Evolutionary conservation across 2,797 vertebrate species (phyloP).

Genomic region (Garrulus glandarius): DNA sequence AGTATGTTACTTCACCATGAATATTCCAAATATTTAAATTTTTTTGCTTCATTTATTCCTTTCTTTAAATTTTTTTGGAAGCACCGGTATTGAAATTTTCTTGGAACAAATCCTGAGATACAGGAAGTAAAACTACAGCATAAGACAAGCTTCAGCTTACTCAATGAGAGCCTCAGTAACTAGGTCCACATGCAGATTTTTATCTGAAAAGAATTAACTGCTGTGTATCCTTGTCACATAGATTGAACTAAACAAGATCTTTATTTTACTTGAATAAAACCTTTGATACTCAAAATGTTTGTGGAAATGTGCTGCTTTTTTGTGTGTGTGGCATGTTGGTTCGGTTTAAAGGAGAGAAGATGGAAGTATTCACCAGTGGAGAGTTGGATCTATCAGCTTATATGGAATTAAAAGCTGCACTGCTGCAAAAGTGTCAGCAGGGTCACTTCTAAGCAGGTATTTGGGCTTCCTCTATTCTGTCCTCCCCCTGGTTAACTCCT

Average conservation of each 20-base stretch:
- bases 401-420: not conserved
- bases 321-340: not conserved
- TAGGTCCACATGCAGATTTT: not conserved
- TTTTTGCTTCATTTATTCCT: not conserved
- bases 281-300: not conserved
- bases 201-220: not conserved
- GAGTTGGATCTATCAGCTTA: not conserved
- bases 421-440: not conserved
- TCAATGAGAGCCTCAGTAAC: not conserved
- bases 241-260: not conserved
- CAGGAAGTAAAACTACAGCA: not conserved
- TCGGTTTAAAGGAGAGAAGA: not conserved
- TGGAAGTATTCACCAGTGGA: not conserved
- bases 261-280: conserved; percentile 33
- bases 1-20: not conserved
- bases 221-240: not conserved
- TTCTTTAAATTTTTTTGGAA: not conserved
- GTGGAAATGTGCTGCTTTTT: not conserved
- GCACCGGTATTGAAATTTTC: not conserved
- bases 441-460: not conserved
- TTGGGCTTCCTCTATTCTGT: not conserved
- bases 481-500: not conserved
- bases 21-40: not conserved
- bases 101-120: not conserved
- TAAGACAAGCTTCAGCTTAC: not conserved